Percentiles rank a stretch among this genome's conserved stretches.
These are phyloP conservation scores for Tapirus indicus DNA, from an alignment of 2,797 vertebrate genomes.

Conservation along the genomic window DNA sequence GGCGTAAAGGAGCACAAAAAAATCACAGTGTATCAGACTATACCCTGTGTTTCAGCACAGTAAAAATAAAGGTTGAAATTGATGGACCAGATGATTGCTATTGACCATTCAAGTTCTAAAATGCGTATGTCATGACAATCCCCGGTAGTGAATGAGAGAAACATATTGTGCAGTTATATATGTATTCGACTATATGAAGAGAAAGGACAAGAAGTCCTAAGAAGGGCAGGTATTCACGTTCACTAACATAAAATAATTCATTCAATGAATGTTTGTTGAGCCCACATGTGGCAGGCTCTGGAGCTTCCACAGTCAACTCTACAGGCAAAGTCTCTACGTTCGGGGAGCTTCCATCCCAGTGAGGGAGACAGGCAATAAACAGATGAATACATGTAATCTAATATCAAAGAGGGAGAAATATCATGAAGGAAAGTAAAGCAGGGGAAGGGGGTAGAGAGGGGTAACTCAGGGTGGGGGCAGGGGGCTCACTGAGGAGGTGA, in stretches of 20 bases:
- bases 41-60: not conserved
- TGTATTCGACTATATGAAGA: slow-evolving; percentile 12
- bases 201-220: not conserved
- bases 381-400: not conserved
- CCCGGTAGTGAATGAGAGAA: not conserved
- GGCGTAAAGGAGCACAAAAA: too few relatives aligned
- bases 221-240: not conserved
- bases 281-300: not conserved
- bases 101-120: not conserved
- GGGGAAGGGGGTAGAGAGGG: not conserved
- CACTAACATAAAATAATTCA: not conserved
- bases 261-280: not conserved
- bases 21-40: not conserved
- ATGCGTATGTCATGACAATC: not conserved
- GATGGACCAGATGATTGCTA: not conserved
- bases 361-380: not conserved
- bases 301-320: not conserved
- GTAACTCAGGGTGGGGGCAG: not conserved
- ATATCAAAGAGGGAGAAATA: not conserved
- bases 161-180: not conserved
- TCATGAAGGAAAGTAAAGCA: not conserved
- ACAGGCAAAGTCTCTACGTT: not conserved
- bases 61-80: slow-evolving; percentile 16
- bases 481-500: not conserved
- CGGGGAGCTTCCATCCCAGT: not conserved